Evolutionary conservation across 2,797 vertebrate genomes (phyloP), one percentile per base, ranked within the genome.

Genomic region (Microchirus variegatus): DNA sequence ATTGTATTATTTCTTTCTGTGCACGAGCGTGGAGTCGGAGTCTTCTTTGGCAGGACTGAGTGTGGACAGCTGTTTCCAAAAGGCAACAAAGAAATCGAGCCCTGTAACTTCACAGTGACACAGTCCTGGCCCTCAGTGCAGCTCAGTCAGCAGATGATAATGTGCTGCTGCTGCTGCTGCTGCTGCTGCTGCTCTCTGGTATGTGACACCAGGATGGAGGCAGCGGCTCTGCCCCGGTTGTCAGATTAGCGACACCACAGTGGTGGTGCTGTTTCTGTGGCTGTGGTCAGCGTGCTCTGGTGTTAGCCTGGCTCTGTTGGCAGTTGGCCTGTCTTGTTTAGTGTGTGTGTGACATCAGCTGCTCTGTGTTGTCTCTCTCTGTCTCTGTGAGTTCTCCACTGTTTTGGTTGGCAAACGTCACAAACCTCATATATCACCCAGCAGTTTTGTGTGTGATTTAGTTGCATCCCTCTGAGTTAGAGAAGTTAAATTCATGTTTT

Each of bases 181-280:
- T n/a, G n/a, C n/a, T 53, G 41, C 22, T 17, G 49, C 61, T 38
- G 19, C 52, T 42, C 46, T 59, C 64, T 59, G 37, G 8, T 57
- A 45, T 67, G 59, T 77, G 50, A 70, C 51, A 60, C 65, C 41
- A 61, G 45, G 35, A 50, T 54, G 50, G 19, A 44, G n/a, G n/a
- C n/a, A n/a, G 56, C 43, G 62, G 46, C 54, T 49, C 44, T 59
- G 53, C 47, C 52, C 52, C 53, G 18, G 26, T 36, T 56, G 53
- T 60, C 48, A 49, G 37, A 45, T 44, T 26, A 65, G 63, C 52
- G 67, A 48, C 65, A 35, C 46, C 44, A 36, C 43, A 40, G 53
- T 49, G 22, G 14, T 11, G 11, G 40, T 64, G 36, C 16, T 53
- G 18, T 55, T 55, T 26, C 36, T 19, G 16, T 53, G 48, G 10